phyloP scores from a whole-genome alignment of 2,888 invertebrate genomes.

The Dynastes tityus region DNA sequence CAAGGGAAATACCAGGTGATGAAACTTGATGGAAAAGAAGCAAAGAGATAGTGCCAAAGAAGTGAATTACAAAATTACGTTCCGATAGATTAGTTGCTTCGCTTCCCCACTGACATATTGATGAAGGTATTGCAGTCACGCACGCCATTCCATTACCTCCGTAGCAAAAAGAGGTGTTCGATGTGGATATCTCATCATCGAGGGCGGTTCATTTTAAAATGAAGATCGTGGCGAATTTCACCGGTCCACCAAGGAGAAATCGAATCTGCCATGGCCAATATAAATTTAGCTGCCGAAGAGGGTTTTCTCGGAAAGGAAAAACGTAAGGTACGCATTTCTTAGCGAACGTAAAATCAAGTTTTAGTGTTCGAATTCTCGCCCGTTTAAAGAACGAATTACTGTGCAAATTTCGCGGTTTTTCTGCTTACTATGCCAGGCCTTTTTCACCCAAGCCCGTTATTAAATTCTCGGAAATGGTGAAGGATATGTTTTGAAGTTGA shows the following conservation, averaged over 20 bases:
- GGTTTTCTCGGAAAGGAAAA: not conserved
- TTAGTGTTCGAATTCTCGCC: constrained; percentile 10
- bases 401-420: not conserved
- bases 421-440: not conserved
- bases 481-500: not conserved
- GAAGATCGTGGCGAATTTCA: not conserved
- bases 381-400: constrained; percentile 15
- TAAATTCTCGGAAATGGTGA: not conserved
- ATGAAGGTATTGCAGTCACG: constrained; percentile 42
- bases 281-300: not conserved
- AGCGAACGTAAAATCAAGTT: constrained; percentile 20
- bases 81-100: constrained; percentile 34
- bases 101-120: constrained; percentile 36
- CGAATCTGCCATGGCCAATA: constrained; percentile 17
- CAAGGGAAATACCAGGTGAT: not conserved
- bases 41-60: no score
- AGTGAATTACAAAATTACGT: constrained; percentile 32
- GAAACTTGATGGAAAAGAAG: not conserved
- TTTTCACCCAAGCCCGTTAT: not conserved
- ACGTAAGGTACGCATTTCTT: not conserved
- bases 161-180: no score
- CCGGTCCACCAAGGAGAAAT: constrained; percentile 2
- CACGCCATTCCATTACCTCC: not conserved
- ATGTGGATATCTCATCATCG: no score
- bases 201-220: constrained; percentile 27